Base-by-base conservation (phyloP, 2,888 invertebrate species). In the Cerastis rubricosa region DNA sequence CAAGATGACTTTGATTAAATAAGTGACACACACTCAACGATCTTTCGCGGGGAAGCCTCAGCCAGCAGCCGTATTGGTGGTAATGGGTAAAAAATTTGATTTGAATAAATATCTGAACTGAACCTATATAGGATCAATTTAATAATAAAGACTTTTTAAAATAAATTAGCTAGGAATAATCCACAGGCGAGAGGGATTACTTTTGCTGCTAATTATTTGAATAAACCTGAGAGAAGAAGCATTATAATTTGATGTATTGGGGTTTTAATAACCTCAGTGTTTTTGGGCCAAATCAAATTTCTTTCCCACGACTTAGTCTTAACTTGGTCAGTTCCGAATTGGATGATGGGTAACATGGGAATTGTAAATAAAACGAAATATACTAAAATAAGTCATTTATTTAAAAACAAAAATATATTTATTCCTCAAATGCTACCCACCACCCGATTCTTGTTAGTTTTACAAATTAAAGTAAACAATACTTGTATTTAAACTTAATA, bases 291-390 rank as follows among this genome's bases (percentile, higher is more conserved):
- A n/a, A 59, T 17, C 7, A 14, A 54, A 54, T 17, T 3, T 12
- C 11, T n/a, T 40, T 35, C 45, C 14, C 14, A 9, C 25, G 2
- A 29, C 9, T 61, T 45, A 2, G 2, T 9, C 25, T 17, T 25
- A 19, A n/a, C 25, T 64, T 70, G 29, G 0, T 14, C 7, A 51
- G 22, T 59, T 54, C 8, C 17, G 71, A 87, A 93, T 90, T 91
- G 91, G 93, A 91, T 94, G 94, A 93, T 95, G 95, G 95, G 95
- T 94, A 92, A 86, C 91, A 90, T 88, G 88, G 92, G 92, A 89
- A 87, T 89, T 71, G 43, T 86, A 94, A 95, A 95, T 94, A 93
- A 95, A 95, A 94, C 91, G 90, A 91, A 89, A 90, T 71, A 72
- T 79, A 84, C 87, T 69, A 86, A 77, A 89, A 85, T 76, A 90